Conservation (phyloP, 2,113 vertebrate species). For the Hippocampus zosterae region DNA sequence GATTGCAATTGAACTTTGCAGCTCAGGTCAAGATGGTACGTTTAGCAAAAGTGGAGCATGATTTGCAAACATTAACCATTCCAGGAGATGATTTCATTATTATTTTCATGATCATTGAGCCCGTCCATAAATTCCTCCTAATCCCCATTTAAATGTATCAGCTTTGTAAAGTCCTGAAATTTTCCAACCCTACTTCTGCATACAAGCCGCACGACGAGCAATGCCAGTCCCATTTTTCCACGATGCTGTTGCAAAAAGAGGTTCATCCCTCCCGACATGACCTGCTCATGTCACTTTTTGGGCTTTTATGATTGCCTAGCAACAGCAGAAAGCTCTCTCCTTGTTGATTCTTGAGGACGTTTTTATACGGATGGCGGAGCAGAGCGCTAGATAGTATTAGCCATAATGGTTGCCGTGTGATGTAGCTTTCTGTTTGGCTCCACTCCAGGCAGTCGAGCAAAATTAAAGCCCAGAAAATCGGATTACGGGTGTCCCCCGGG, state of each 20-base stretch:
- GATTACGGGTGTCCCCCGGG: slow-evolving; percentile 77
- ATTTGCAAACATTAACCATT: neutral
- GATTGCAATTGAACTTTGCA: slow-evolving; percentile 27
- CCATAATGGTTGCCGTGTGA: slow-evolving; percentile 52
- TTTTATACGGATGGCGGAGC: slow-evolving; percentile 12
- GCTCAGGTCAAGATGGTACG: slow-evolving; percentile 32
- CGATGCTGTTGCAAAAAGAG: neutral
- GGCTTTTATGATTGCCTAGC: slow-evolving; percentile 70
- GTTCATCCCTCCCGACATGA: slow-evolving; percentile 48
- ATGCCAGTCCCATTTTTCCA: neutral
- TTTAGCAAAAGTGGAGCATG: slow-evolving; percentile 55
- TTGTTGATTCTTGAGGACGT: slow-evolving; percentile 55
- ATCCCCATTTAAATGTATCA: neutral
- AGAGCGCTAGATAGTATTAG: slow-evolving; percentile 40
- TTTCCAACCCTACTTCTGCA: neutral
- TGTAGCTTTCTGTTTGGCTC: slow-evolving; percentile 69
- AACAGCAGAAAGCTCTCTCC: slow-evolving; percentile 59
- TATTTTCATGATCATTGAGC: too few relatives aligned
- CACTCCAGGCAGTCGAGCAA: slow-evolving; percentile 71
- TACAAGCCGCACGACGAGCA: neutral
- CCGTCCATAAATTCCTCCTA: neutral
- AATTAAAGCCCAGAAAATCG: slow-evolving; percentile 84
- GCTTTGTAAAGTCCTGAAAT: neutral
- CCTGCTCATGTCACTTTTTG: slow-evolving; percentile 70
- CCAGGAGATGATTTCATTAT: neutral